These are phyloP conservation scores for Melanotaenia parkinsoni DNA, from an alignment of 2,797 vertebrate genomes.

Conservation along the genomic window DNA sequence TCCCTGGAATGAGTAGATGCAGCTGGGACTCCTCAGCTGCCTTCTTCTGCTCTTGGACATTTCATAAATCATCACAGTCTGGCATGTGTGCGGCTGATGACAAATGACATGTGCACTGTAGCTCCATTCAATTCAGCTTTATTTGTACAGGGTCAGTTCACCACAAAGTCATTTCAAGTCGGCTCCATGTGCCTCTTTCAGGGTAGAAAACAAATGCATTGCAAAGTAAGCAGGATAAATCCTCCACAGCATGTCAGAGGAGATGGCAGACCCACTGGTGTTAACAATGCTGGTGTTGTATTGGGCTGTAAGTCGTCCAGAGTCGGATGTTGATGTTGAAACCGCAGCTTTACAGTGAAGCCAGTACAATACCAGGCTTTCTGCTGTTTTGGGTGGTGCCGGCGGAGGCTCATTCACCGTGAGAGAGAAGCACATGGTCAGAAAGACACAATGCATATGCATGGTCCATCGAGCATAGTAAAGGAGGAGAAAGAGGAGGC, in stretches of 20 bases:
- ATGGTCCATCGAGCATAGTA: constrained; percentile 47
- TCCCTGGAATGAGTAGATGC: constrained; percentile 23
- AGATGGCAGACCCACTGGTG: constrained; percentile 5
- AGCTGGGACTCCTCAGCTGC: constrained; percentile 47
- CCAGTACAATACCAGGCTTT: constrained; percentile 15
- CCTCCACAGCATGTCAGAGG: neutral
- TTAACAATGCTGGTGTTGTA: constrained; percentile 1
- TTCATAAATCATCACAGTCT: constrained; percentile 58
- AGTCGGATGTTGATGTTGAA: neutral
- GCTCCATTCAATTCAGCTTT: too few species aligned
- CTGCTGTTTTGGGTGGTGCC: constrained; percentile 64
- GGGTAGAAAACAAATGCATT: too few species aligned
- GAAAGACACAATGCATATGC: constrained; percentile 60
- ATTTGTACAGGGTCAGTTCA: neutral
- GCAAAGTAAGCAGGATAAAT: constrained; percentile 1
- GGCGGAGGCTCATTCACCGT: constrained; percentile 29
- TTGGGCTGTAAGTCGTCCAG: neutral
- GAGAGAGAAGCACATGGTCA: constrained; percentile 67
- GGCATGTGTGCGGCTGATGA: constrained; percentile 51
- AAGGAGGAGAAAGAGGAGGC: constrained; percentile 10
- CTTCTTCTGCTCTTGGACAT: constrained; percentile 29
- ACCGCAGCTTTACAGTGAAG: constrained; percentile 12
- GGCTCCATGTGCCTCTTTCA: too few species aligned
- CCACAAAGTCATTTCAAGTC: neutral
- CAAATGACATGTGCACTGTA: constrained; percentile 24